These are phyloP conservation scores for Acridotheres tristis DNA, from an alignment of 2,797 vertebrate genomes.

Conservation along the genomic window DNA sequence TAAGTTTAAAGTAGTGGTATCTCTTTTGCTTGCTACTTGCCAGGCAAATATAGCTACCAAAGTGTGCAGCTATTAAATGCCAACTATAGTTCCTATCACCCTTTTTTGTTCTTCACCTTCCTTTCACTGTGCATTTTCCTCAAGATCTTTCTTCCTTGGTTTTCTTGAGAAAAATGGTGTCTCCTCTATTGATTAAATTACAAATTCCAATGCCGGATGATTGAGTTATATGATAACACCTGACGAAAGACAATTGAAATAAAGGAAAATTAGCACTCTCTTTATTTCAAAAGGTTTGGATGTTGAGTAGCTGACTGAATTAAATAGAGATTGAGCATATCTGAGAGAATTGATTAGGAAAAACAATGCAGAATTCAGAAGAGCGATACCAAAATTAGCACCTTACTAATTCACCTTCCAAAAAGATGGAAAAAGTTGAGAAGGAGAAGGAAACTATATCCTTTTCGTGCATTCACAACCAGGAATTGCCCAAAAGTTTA, in stretches of 20 bases:
- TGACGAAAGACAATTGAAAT: constrained; percentile 38
- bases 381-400: constrained; percentile 26
- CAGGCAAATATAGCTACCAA: background rate
- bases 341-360: constrained; percentile 30
- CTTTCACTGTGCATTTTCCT: background rate
- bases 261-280: constrained; percentile 54
- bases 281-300: constrained; percentile 47
- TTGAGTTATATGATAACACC: constrained; percentile 57
- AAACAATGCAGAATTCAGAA: constrained; percentile 17
- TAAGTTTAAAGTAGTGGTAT: background rate
- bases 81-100: background rate
- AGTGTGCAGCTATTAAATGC: background rate
- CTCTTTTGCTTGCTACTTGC: background rate
- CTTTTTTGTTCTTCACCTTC: background rate
- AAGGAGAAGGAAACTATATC: background rate
- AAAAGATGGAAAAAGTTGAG: background rate
- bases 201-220: constrained; percentile 28
- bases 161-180: constrained; percentile 40
- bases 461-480: background rate
- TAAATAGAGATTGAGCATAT: constrained; percentile 51
- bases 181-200: constrained; percentile 65
- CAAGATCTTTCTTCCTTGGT: constrained; percentile 4
- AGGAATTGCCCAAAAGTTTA: background rate
- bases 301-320: constrained; percentile 53
- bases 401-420: background rate